phyloP scores from a whole-genome alignment of 2,113 vertebrate genomes.

The Gavialis gangeticus region DNA sequence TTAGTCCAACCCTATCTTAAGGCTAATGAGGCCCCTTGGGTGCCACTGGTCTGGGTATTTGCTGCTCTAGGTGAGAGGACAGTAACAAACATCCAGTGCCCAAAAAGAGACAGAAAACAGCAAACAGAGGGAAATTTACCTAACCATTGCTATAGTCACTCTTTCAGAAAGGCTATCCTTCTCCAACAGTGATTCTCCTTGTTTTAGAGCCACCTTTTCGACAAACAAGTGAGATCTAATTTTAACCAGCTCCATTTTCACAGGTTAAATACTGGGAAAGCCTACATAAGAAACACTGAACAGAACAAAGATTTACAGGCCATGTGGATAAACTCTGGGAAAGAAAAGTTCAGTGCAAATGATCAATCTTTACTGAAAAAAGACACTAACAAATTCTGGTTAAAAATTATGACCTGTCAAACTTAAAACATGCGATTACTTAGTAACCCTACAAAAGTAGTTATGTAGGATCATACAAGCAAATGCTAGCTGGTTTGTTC shows the following conservation, averaged over 20 bases:
- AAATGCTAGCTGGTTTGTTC: too few species aligned
- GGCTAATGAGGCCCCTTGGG: neutral
- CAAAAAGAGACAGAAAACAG: neutral
- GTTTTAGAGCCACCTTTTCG: neutral
- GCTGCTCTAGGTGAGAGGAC: neutral
- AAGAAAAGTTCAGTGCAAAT: neutral
- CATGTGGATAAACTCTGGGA: neutral
- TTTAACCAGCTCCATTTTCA: neutral
- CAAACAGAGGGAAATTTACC: constrained; percentile 13
- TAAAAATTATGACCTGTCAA: neutral
- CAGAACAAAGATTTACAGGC: neutral
- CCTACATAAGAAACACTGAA: neutral
- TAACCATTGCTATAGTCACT: constrained; percentile 37
- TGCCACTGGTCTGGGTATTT: neutral
- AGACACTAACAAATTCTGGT: neutral
- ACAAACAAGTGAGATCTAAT: constrained; percentile 2
- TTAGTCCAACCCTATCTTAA: neutral
- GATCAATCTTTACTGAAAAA: neutral
- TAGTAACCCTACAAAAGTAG: neutral
- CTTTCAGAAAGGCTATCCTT: constrained; percentile 16
- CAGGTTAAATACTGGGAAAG: neutral
- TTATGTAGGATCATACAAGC: neutral
- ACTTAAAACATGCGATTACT: neutral
- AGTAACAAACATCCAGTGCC: neutral
- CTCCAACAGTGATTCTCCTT: neutral